These are phyloP conservation scores for Orchesella cincta DNA, from an alignment of 1,140 invertebrate species.

Conservation along the genomic window DNA sequence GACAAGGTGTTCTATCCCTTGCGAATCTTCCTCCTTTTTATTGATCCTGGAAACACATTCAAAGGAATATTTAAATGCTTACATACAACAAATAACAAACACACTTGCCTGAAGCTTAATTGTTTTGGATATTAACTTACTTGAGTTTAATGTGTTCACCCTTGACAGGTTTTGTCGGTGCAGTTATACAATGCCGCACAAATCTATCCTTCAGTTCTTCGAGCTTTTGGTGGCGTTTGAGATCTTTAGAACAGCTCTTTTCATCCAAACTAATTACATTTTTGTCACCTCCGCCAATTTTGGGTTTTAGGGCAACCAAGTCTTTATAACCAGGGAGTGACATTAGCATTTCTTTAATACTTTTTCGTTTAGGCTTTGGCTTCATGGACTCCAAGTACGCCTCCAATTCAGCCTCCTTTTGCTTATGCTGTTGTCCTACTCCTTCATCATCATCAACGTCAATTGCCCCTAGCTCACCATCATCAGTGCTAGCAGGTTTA, in stretches of 20 bases:
- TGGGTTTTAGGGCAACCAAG: not conserved
- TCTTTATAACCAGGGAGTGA: not conserved
- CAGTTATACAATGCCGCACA: not conserved
- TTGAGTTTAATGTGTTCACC: not conserved
- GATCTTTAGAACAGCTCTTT: not conserved
- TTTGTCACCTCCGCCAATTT: not conserved
- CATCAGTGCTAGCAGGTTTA: too few relatives aligned
- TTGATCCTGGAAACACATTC: not conserved
- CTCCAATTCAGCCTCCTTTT: conserved; percentile 17
- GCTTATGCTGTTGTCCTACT: not conserved
- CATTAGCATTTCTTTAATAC: conserved; percentile 19
- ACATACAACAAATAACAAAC: not conserved
- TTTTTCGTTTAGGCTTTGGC: not conserved
- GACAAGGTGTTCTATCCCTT: conserved; percentile 49
- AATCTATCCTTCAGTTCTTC: conserved; percentile 4
- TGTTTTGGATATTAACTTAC: not conserved
- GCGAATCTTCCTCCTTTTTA: conserved; percentile 44
- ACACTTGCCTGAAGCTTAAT: too few relatives aligned
- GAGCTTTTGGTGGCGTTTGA: not conserved
- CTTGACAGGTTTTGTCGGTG: not conserved
- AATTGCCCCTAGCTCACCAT: not conserved
- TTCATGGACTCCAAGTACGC: not conserved
- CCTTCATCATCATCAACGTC: not conserved
- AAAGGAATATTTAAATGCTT: not conserved
- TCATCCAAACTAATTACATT: not conserved